A percentile compares a stretch with the other conserved stretches of the same genome.
Conservation (phyloP, 2,797 vertebrate genomes). For the Serranus cabrilla region DNA sequence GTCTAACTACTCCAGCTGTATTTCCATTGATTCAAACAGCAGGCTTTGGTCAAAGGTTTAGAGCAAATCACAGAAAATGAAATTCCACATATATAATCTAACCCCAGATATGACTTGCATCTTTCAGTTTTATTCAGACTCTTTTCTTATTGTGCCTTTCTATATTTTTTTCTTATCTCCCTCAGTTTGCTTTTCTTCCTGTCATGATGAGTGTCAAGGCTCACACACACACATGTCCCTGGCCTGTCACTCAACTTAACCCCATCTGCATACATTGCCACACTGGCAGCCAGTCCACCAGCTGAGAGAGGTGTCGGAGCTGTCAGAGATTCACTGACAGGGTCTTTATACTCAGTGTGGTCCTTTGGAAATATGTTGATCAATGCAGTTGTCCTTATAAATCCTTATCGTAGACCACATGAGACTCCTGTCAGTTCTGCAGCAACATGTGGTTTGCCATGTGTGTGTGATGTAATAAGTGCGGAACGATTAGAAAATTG, state of each 20-base stretch:
- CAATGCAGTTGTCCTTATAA: background rate
- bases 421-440: background rate
- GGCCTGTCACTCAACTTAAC: constrained; percentile 15
- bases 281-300: background rate
- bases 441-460: background rate
- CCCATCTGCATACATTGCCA: background rate
- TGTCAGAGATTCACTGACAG: constrained; percentile 17
- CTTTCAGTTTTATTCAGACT: background rate
- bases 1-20: too few species aligned
- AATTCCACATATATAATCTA: background rate
- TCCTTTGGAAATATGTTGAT: background rate
- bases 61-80: background rate
- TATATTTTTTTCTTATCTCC: too few species aligned
- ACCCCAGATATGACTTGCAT: background rate
- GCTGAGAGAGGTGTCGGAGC: constrained; percentile 18
- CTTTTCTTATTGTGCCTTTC: too few species aligned
- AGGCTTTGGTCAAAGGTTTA: background rate
- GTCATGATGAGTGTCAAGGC: too few species aligned
- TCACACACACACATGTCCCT: background rate
- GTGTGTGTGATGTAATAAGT: too few species aligned
- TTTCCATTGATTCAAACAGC: too few species aligned
- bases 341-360: background rate
- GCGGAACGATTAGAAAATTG: too few species aligned
- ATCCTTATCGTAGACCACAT: background rate
- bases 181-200: too few species aligned